Evolutionary conservation across 2,113 vertebrate species (phyloP), one percentile per base, ranked within the genome.

Genomic region (Muscicapa adusta): DNA sequence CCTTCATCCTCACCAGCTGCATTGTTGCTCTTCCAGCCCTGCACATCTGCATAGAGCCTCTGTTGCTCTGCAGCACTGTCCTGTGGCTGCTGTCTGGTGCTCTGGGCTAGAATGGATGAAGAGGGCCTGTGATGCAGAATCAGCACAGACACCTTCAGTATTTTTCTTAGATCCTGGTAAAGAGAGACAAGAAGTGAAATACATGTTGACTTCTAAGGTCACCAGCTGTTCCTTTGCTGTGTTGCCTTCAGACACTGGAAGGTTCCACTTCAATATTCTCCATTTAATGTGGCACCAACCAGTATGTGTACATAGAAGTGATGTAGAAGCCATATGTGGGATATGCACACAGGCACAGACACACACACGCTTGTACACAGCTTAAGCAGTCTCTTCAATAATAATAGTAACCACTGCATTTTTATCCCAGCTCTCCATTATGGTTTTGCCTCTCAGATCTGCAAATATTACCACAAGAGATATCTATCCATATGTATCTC

Each of bases 321-420:
- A n/a, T 31, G 14, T 17, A 81, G 31, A 73, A 77, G 14, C 14
- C 3, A 4, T 16, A 25, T 8, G 14, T 50, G 20, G 20, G 28
- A 25, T 45, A 34, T 1, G 3, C 0, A 17, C 38, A 48, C 19
- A n/a, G 0, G 4, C 20, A 24, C 45, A 72, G 9, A n/a, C 25
- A 56, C 1, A 29, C 8, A 26, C 1, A 31, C 0, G 6, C n/a
- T n/a, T 7, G 20, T 38, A n/a, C 11, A 31, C 8, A 26, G 12
- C 4, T 9, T 68, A 28, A 85, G 7, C 3, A 14, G 8, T 43
- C 20, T 54, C 40, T 85, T 68, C 48, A 38, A 51, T 31, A 9
- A 5, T 58, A 28, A 10, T 7, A 73, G 23, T 20, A 60, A 67
- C 4, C 15, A 33, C 40, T 82, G 15, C 24, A 43, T 80, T 91